Evolutionary conservation across 2,797 vertebrate genomes (phyloP), one percentile per base, ranked within the genome.

Genomic region (Myotis vivesi): DNA sequence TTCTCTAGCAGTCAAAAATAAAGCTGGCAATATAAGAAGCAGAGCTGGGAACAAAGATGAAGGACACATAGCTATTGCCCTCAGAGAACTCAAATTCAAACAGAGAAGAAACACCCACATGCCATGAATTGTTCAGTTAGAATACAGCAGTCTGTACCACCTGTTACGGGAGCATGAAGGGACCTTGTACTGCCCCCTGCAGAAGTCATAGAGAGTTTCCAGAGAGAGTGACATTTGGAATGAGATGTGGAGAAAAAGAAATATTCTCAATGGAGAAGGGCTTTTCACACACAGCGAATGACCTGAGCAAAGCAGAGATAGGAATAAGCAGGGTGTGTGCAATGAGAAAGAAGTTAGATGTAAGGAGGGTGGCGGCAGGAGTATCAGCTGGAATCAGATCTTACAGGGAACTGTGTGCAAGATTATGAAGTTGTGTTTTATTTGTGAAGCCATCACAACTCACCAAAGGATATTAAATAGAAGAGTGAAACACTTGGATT

Each of bases 1-100:
- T 64, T 94, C 30, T 90, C 16, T 57, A 69, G 22, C 9, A 81
- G 44, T 44, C 28, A 36, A 53, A 89, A 93, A 57, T 64, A 76
- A 95, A 66, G 22, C 9, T 64, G 46, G 16, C 44, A 91, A 38
- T 30, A 71, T 22, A 17, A 73, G 51, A 41, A n/a, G 38, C 51
- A 51, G 49, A 20, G 33, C 55, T 25, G 20, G 15, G 15, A 89
- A 44, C 8, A 59, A 62, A 82, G 20, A 46, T 12, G 25, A 82
- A 5, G 0, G 10, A 28, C 81, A 89, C 30, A 77, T 6, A 51
- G 8, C 46, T 13, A 64, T 69, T 30, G n/a, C 5, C 20, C n/a
- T 62, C 8, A 25, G 64, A 80, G 36, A 79, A 71, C 44, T 89
- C 79, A 66, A 80, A 49, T 28, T 30, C 49, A 44, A 80, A 62